Base-by-base conservation (phyloP, 2,888 invertebrate genomes). In the Eupithecia subumbrata region DNA sequence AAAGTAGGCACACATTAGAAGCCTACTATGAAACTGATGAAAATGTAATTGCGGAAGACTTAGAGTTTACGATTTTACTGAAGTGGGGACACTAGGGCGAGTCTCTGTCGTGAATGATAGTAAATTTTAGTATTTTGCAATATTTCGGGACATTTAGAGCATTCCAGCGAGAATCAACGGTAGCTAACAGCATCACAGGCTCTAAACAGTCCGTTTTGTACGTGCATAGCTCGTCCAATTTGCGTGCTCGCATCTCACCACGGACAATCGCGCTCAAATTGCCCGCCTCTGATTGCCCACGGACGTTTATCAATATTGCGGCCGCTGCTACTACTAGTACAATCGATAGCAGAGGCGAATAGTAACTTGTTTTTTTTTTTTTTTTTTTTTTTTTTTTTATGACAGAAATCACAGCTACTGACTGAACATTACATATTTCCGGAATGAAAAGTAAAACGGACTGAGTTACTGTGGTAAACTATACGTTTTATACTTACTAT, bases 241-340 rank as follows among this genome's bases (percentile, higher is more conserved):
- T 90, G 88, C 89, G 87, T 86, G 85, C 85, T 88, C 86, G 88
- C 88, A 88, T 90, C 91, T 91, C 90, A 87, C 89, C 91, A 91
- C 92, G 92, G 91, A 91, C 93, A 93, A 94, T 94, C 91, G 90
- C 90, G 85, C 87, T 90, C 91, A 93, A 93, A 94, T 94, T 93
- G 94, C 87, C 84, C 87, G 82, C 88, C 89, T 82, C 88, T 93
- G 93, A 93, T 93, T 93, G 93, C 90, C 82, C 88, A 86, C 87
- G 86, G 89, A 87, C 91, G 92, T 92, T 93, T 93, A 94, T 94
- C 93, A 94, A 94, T 93, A 92, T 93, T 92, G 90, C 85, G 88
- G 86, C 86, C 84, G 84, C 14, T 25, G 22, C 4, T 56, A 56
- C 22, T 56, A 60, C 25, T 60, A 25, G 60, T 60, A 60, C 60